Percentiles rank a stretch among this genome's conserved stretches.
These are phyloP conservation scores for Chaetops frenatus DNA, from an alignment of 2,113 vertebrate genomes.

Conservation along the genomic window DNA sequence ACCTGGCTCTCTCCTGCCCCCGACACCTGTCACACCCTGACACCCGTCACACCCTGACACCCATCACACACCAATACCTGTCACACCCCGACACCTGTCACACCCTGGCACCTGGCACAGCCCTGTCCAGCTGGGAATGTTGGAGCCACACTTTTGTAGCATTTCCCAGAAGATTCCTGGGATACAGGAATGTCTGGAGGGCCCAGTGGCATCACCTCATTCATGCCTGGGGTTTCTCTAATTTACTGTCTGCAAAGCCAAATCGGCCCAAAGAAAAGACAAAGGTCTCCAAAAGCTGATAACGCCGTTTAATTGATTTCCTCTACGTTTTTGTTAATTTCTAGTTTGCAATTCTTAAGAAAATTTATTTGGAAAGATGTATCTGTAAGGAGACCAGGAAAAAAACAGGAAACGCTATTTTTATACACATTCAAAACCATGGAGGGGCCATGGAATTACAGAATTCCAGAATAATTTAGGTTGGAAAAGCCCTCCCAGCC, in stretches of 20 bases:
- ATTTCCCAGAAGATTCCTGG: not conserved
- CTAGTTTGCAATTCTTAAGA: not conserved
- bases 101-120: too few relatives aligned
- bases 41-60: not conserved
- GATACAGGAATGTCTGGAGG: not conserved
- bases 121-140: too few relatives aligned
- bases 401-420: not conserved
- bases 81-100: not conserved
- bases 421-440: not conserved
- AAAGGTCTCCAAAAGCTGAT: not conserved
- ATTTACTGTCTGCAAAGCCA: not conserved
- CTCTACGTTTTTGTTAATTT: fast-evolving
- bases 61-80: not conserved
- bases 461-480: fast-evolving
- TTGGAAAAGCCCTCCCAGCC: not conserved
- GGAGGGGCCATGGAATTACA: not conserved
- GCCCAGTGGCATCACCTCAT: fast-evolving
- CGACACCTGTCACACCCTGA: not conserved
- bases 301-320: not conserved
- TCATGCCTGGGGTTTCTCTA: too few relatives aligned
- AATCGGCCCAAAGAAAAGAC: not conserved
- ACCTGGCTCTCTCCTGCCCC: not conserved
- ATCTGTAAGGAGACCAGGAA: fast-evolving
- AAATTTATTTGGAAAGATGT: not conserved
- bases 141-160: not conserved